Conservation (phyloP, 1,140 invertebrate species). For the Macrobrachium rosenbergii region DNA sequence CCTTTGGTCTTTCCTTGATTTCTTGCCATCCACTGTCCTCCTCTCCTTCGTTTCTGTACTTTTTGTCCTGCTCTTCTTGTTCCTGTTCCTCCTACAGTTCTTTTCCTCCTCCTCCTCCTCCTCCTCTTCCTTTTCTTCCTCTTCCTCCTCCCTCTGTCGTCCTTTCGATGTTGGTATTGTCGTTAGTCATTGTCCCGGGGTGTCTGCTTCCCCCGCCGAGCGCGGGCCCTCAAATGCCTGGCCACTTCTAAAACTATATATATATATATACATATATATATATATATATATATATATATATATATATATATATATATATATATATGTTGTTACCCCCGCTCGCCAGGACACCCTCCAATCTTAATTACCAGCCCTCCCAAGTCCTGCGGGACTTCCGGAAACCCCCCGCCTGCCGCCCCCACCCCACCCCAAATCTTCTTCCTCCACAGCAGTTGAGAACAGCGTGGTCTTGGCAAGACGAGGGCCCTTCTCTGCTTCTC, state of each 20-base stretch:
- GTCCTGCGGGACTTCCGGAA: too few relatives aligned
- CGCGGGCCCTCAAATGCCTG: background rate
- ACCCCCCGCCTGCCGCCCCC: too few relatives aligned
- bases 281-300: conserved; percentile 4
- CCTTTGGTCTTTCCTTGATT: background rate
- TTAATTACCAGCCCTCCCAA: too few relatives aligned
- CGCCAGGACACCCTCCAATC: too few relatives aligned
- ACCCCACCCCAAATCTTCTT: too few relatives aligned
- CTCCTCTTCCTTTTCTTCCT: background rate
- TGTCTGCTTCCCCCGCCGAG: background rate
- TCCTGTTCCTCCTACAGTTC: background rate
- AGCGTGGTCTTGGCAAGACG: too few relatives aligned
- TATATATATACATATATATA: conserved; percentile 25
- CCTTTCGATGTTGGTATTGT: background rate
- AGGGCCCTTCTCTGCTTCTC: too few relatives aligned
- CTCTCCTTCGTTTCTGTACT: background rate
- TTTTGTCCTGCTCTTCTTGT: background rate
- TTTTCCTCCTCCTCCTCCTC: background rate
- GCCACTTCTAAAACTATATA: background rate
- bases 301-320: background rate
- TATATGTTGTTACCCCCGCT: background rate
- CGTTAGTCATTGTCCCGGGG: background rate
- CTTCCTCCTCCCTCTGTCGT: too few relatives aligned
- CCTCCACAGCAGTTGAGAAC: too few relatives aligned
- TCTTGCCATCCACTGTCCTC: background rate